A percentile compares a stretch with the other conserved stretches of the same genome.
Conservation (phyloP, 2,113 vertebrate species). For the Oncorhynchus tshawytscha region DNA sequence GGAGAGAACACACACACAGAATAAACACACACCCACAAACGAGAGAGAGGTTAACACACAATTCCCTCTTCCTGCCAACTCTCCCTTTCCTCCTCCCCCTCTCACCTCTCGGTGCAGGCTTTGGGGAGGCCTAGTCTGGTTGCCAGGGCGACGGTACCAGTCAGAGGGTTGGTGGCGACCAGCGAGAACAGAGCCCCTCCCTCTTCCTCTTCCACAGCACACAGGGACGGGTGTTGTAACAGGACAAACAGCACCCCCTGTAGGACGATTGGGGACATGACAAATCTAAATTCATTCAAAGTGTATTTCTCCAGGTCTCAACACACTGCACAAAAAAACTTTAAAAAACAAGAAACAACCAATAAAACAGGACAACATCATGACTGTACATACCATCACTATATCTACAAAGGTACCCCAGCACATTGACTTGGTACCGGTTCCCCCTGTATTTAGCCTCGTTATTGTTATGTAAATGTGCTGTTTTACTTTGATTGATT, state of each 20-base stretch:
- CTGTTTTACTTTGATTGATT: too few species aligned
- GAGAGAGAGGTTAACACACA: not conserved
- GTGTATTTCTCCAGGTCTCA: not conserved
- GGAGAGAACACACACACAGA: not conserved
- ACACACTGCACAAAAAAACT: not conserved
- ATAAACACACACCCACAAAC: not conserved
- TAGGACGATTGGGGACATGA: not conserved
- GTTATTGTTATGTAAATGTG: too few species aligned
- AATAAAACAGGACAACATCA: not conserved
- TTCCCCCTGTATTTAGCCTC: too few species aligned
- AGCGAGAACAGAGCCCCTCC: slow-evolving; percentile 47
- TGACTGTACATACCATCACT: too few species aligned
- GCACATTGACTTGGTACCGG: too few species aligned
- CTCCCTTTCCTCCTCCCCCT: not conserved
- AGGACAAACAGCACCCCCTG: slow-evolving; percentile 66
- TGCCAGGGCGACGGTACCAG: slow-evolving; percentile 34
- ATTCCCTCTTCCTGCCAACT: not conserved
- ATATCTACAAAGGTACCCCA: too few species aligned
- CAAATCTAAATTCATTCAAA: not conserved
- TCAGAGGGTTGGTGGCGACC: slow-evolving; percentile 59
- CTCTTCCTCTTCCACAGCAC: slow-evolving; percentile 24
- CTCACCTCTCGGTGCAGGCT: slow-evolving; percentile 64
- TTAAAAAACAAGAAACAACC: not conserved
- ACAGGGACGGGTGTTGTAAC: slow-evolving; percentile 56
- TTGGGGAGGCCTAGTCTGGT: slow-evolving; percentile 41